Conservation (phyloP, 2,113 vertebrate genomes). For the Thymallus thymallus region DNA sequence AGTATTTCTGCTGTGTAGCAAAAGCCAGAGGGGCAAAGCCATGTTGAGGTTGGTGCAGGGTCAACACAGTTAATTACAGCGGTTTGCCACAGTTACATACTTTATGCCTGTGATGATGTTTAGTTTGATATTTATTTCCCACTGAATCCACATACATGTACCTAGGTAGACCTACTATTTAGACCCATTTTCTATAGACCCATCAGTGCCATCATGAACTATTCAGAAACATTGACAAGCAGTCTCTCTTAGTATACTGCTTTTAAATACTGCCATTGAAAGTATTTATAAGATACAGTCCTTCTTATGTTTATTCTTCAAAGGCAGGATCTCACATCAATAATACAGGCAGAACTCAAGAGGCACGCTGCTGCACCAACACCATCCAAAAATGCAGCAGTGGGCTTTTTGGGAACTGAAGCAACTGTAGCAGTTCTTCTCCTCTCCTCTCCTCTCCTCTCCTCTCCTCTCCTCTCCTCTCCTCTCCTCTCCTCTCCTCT, state of each 20-base stretch:
- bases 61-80: too few relatives aligned
- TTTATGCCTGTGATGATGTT: background rate
- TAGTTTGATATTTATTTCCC: background rate
- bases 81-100: background rate
- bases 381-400: background rate
- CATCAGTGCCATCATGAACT: background rate
- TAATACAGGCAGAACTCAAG: too few relatives aligned
- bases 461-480: too few relatives aligned
- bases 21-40: background rate
- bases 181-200: background rate
- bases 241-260: too few relatives aligned
- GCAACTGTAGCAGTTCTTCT: background rate
- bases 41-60: background rate
- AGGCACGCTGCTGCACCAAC: background rate
- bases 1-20: background rate
- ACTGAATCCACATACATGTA: background rate
- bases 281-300: too few relatives aligned
- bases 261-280: too few relatives aligned
- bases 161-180: too few relatives aligned
- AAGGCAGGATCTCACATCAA: too few relatives aligned
- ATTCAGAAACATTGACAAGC: too few relatives aligned
- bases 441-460: too few relatives aligned
- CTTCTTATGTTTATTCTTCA: too few relatives aligned
- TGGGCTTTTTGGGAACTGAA: background rate
- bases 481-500: too few relatives aligned